Evolutionary conservation across 2,113 vertebrate species (phyloP).

Genomic region (Labeo rohita): DNA sequence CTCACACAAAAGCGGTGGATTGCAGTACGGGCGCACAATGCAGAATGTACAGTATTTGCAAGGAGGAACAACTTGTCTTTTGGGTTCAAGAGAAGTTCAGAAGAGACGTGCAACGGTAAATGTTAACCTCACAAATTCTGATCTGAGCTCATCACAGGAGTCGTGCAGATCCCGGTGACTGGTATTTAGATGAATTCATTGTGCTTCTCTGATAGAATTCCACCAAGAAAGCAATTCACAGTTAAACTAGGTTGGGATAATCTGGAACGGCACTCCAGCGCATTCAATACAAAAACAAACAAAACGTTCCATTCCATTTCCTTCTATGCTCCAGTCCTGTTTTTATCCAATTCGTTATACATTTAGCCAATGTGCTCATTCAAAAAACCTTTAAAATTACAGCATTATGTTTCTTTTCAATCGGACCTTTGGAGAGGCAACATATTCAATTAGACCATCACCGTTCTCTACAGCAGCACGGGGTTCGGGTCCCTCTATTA

Average conservation of each 20-base stretch:
- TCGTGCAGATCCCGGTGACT: constrained; percentile 9
- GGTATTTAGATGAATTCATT: not conserved
- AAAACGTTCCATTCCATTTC: not conserved
- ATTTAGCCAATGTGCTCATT: not conserved
- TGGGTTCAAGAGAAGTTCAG: constrained; percentile 67
- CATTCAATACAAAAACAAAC: not conserved
- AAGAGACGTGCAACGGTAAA: constrained; percentile 58
- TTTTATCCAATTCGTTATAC: not conserved
- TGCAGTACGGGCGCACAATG: not conserved
- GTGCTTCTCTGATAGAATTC: not conserved
- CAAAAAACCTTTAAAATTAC: not conserved
- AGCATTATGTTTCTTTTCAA: not conserved
- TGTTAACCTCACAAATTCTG: constrained; percentile 7
- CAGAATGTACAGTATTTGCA: not conserved
- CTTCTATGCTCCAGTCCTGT: not conserved
- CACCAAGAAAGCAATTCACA: not conserved
- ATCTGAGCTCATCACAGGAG: not conserved
- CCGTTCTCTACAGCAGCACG: not conserved
- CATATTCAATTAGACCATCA: not conserved
- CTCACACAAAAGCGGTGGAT: constrained; percentile 2
- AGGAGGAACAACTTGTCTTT: not conserved
- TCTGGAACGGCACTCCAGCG: not conserved
- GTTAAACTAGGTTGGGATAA: not conserved
- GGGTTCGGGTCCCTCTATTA: not conserved
- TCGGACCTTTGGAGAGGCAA: not conserved